Percentiles rank a stretch among this genome's conserved stretches.
Evolutionary conservation across 2,888 invertebrate genomes (phyloP).

Genomic region (Globia sparganii): DNA sequence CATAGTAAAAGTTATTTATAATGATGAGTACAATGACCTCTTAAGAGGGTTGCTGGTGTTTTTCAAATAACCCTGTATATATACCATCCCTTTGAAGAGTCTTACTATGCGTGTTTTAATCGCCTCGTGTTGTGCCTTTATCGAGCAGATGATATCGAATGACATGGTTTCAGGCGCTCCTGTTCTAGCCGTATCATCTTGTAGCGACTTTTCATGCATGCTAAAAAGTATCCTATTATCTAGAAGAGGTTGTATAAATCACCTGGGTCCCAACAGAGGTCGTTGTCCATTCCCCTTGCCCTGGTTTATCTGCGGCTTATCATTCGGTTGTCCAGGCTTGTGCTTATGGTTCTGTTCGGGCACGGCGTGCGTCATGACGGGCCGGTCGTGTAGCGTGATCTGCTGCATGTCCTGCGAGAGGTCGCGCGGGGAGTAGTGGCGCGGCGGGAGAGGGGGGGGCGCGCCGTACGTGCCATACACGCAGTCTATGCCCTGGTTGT

Average conservation of each 20-base stretch:
- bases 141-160: background rate
- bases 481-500: slow-evolving; percentile 92
- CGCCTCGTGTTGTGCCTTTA: too few species aligned
- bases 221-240: background rate
- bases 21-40: too few species aligned
- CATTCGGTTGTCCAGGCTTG: slow-evolving; percentile 69
- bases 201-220: background rate
- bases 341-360: slow-evolving; percentile 76
- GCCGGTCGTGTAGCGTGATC: slow-evolving; percentile 80
- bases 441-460: slow-evolving; percentile 69
- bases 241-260: slow-evolving; percentile 1
- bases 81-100: background rate
- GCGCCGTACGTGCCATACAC: slow-evolving; percentile 84
- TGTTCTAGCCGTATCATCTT: background rate
- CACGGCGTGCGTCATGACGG: slow-evolving; percentile 42
- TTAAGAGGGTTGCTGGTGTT: too few species aligned
- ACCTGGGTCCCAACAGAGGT: slow-evolving; percentile 84
- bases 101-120: background rate
- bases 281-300: slow-evolving; percentile 81
- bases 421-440: slow-evolving; percentile 78
- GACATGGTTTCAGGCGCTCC: background rate
- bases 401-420: slow-evolving; percentile 85
- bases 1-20: too few species aligned
- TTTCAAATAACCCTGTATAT: too few species aligned
- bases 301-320: slow-evolving; percentile 76